Evolutionary conservation across 2,113 vertebrate species (phyloP).

Genomic region (Gallinago jamesoni): DNA sequence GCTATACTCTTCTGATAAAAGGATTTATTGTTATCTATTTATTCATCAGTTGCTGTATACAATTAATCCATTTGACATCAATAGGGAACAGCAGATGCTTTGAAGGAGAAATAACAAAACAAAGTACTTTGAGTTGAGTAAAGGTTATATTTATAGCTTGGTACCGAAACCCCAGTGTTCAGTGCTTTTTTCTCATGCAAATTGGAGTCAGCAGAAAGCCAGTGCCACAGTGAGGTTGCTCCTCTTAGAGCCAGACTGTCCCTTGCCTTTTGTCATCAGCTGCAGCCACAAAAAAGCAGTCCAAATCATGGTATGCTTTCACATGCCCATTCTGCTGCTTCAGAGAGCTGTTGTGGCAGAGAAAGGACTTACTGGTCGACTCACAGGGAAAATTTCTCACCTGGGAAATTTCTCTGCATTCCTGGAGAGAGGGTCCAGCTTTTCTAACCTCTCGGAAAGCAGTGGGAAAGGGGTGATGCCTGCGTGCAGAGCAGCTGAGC

Average conservation of each 20-base stretch:
- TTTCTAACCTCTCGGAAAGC: neutral
- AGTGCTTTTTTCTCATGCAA: conserved; percentile 18
- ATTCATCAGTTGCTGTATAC: conserved; percentile 40
- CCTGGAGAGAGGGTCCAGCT: neutral
- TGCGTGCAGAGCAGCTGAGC: neutral
- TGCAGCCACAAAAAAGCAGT: neutral
- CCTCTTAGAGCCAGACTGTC: neutral
- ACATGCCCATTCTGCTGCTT: neutral
- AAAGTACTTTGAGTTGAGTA: conserved; percentile 6
- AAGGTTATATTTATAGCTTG: conserved; percentile 40
- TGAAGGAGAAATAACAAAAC: conserved; percentile 46
- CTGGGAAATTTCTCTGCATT: neutral
- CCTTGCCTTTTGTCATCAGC: neutral
- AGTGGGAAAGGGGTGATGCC: neutral
- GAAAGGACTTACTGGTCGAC: neutral
- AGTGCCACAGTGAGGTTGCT: neutral
- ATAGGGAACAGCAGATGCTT: conserved; percentile 57
- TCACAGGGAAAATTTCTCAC: accelerated
- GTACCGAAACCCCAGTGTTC: neutral
- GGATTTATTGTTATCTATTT: conserved; percentile 63
- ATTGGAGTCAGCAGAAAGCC: neutral
- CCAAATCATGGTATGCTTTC: accelerated
- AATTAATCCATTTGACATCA: conserved; percentile 54
- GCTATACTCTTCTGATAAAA: conserved; percentile 42
- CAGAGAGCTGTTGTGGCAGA: neutral